A percentile compares a stretch with the other conserved stretches of the same genome.
Conservation (phyloP, 2,113 vertebrate species). For the Camelus dromedarius region DNA sequence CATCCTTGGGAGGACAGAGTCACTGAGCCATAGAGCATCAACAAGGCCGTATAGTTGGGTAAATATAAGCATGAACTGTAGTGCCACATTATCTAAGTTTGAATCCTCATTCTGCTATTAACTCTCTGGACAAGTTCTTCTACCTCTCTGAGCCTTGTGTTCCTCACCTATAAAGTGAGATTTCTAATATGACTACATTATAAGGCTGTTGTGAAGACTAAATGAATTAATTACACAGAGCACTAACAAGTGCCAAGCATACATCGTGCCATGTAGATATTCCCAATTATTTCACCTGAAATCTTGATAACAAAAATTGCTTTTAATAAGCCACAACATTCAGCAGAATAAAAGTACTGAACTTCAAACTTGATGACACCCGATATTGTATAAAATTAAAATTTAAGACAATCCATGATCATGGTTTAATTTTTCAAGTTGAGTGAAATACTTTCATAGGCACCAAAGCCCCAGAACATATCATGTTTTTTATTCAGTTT, state of each 20-base stretch:
- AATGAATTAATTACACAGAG: not conserved
- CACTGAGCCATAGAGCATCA: not conserved
- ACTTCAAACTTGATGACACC: not conserved
- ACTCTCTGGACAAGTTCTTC: not conserved
- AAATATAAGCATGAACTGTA: not conserved
- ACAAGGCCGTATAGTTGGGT: not conserved
- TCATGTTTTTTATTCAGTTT: not conserved
- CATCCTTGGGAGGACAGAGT: not conserved
- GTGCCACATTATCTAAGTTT: not conserved
- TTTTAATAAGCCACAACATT: conserved; percentile 13
- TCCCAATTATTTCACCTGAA: not conserved
- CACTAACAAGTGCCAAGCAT: not conserved
- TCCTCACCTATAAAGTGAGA: not conserved
- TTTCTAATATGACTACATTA: not conserved
- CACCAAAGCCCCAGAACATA: not conserved
- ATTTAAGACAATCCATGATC: not conserved
- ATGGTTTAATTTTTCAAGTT: conserved; percentile 17
- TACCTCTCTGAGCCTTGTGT: not conserved
- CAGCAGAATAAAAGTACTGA: not conserved
- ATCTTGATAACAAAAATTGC: conserved; percentile 28
- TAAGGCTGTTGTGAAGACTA: not conserved
- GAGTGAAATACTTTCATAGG: conserved; percentile 20
- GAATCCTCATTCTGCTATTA: not conserved
- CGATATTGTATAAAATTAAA: not conserved
- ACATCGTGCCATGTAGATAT: not conserved